Base-by-base conservation (phyloP, 2,797 vertebrate species). In the Rallus crepitans region DNA sequence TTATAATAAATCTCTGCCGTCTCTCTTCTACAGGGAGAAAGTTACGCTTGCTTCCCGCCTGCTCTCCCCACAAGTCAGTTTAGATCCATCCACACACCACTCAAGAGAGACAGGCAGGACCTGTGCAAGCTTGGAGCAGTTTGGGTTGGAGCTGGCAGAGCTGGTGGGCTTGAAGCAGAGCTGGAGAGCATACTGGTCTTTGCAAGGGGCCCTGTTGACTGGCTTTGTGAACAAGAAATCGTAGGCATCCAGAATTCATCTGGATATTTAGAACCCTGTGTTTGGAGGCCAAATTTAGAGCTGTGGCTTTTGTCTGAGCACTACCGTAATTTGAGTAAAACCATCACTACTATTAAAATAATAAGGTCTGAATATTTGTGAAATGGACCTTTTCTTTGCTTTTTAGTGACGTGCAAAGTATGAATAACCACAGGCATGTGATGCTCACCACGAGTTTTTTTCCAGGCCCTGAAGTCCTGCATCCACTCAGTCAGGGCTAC, bases 51-150 rank as follows among this genome's bases (percentile, higher is more conserved):
- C 21, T 77, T 73, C 28, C 25, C 31, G 57, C 2, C 0, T 8
- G 12, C 15, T 70, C 5, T 42, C 33, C 30, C 25, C 0, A 0
- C 1, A 0, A 37, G 11, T 9, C 16, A 39, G 35, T 33, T n/a
- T 47, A 72, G 24, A 25, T 75, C n/a, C 6, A 3, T 40, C 31
- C 56, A 59, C n/a, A 24, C 0, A 3, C 7, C 7, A 0, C 59
- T 63, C n/a, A 23, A 45, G 7, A 27, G 18, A 77, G 53, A 8
- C 15, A 28, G 45, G 57, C 47, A 25, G 40, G 3, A 65, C 11
- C 20, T 2, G 1, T 42, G 39, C 8, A 27, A 80, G 18, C 19
- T 61, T n/a, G 37, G 27, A 13, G 15, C 13, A 56, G 21, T 48
- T 88, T 60, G 68, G 10, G 4, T 19, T 77, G 68, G 27, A 80